Conservation (phyloP, 2,113 vertebrate species). For the Todiramphus chloris region DNA sequence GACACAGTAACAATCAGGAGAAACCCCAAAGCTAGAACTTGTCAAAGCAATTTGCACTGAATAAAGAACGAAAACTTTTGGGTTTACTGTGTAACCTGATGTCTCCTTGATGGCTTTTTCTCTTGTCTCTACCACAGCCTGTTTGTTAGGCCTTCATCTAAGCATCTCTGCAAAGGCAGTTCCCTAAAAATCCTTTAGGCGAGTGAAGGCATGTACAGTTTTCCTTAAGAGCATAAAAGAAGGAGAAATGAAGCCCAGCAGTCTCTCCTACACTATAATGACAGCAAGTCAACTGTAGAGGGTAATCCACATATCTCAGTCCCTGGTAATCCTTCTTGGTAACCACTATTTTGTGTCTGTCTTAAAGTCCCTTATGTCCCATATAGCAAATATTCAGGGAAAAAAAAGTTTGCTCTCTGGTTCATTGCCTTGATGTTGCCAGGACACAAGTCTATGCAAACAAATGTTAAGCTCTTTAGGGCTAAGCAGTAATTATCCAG, state of each 20-base stretch:
- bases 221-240: neutral
- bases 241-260: neutral
- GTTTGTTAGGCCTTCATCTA: neutral
- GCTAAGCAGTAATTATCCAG: constrained; percentile 51
- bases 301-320: neutral
- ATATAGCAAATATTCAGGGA: neutral
- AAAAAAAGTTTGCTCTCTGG: neutral
- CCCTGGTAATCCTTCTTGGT: neutral
- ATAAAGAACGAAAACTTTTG: neutral
- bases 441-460: constrained; percentile 28
- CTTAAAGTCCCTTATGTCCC: neutral
- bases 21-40: neutral
- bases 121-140: neutral
- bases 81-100: neutral
- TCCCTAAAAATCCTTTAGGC: neutral
- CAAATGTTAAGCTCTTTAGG: constrained; percentile 36
- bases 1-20: neutral
- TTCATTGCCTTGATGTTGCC: constrained; percentile 26
- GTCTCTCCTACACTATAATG: neutral
- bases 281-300: neutral
- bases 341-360: neutral
- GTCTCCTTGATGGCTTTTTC: neutral
- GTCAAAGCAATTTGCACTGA: neutral
- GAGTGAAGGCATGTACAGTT: neutral
- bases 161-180: neutral